Percentiles rank a stretch among this genome's conserved stretches.
Evolutionary conservation across 2,797 vertebrate genomes (phyloP).

Genomic region (Clamator glandarius): DNA sequence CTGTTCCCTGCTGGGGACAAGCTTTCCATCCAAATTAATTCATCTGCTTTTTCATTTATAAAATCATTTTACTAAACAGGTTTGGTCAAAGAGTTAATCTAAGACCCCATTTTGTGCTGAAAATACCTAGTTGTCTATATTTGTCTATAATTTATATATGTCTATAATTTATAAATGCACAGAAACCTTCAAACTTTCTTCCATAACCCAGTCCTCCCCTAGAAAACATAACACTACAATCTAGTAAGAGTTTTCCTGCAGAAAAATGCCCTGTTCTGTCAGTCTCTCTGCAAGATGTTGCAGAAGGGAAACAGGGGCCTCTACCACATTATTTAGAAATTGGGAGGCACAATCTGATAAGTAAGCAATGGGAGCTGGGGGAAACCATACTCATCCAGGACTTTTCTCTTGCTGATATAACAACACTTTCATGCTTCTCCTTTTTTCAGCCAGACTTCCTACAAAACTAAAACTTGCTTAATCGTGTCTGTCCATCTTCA

Average conservation of each 20-base stretch:
- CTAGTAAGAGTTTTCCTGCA: neutral
- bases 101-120: neutral
- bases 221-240: neutral
- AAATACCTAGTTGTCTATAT: neutral
- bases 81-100: neutral
- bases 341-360: accelerated
- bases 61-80: neutral
- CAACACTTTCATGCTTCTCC: neutral
- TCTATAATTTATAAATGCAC: neutral
- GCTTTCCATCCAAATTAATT: neutral
- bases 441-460: conserved; percentile 9
- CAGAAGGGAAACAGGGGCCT: neutral
- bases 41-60: neutral
- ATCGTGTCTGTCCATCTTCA: neutral
- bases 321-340: neutral
- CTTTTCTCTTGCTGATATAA: neutral
- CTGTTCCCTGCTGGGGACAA: neutral
- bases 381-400: neutral
- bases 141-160: neutral
- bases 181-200: neutral
- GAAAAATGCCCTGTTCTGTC: neutral
- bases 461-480: neutral
- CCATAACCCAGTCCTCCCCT: neutral
- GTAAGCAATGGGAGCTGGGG: accelerated
- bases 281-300: neutral